A percentile compares a stretch with the other conserved stretches of the same genome.
These are phyloP conservation scores for Hoplodrina ambigua DNA, from an alignment of 2,888 invertebrate species.

Conservation along the genomic window DNA sequence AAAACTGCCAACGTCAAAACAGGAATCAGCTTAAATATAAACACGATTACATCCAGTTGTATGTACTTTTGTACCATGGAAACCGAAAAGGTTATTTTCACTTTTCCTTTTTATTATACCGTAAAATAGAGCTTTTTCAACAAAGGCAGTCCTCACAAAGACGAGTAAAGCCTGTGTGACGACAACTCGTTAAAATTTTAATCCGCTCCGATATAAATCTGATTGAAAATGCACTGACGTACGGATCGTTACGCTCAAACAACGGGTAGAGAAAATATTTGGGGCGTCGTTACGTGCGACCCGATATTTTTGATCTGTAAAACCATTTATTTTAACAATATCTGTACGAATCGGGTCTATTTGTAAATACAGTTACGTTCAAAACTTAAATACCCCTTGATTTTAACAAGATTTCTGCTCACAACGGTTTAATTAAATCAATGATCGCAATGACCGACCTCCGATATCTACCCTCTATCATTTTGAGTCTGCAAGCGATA, in stretches of 20 bases:
- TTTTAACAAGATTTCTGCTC: constrained; percentile 55
- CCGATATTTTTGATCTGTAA: constrained; percentile 51
- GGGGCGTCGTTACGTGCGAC: constrained; percentile 58
- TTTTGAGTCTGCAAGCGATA: constrained; percentile 64
- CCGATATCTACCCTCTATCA: constrained; percentile 48
- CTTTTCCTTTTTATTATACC: constrained; percentile 64
- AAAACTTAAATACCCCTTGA: constrained; percentile 38
- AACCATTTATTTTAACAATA: constrained; percentile 55
- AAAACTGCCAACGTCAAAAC: constrained; percentile 7
- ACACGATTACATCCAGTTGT: constrained; percentile 12
- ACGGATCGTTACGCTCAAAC: constrained; percentile 76
- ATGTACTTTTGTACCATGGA: constrained; percentile 17
- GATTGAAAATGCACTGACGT: constrained; percentile 81
- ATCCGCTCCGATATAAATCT: constrained; percentile 82
- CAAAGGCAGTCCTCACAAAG: constrained; percentile 76
- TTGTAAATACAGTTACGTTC: constrained; percentile 31
- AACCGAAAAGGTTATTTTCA: constrained; percentile 59
- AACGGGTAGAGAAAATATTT: constrained; percentile 66
- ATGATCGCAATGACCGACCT: constrained; percentile 50
- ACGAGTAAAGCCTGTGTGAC: constrained; percentile 73
- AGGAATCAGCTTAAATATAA: not conserved
- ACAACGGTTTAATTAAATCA: constrained; percentile 57
- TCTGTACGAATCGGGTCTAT: constrained; percentile 14
- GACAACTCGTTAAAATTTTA: constrained; percentile 84
- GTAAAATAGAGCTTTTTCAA: constrained; percentile 70